Percentiles rank a stretch among this genome's conserved stretches.
phyloP scores from a whole-genome alignment of 2,797 vertebrate species.

The Knipowitschia caucasica region DNA sequence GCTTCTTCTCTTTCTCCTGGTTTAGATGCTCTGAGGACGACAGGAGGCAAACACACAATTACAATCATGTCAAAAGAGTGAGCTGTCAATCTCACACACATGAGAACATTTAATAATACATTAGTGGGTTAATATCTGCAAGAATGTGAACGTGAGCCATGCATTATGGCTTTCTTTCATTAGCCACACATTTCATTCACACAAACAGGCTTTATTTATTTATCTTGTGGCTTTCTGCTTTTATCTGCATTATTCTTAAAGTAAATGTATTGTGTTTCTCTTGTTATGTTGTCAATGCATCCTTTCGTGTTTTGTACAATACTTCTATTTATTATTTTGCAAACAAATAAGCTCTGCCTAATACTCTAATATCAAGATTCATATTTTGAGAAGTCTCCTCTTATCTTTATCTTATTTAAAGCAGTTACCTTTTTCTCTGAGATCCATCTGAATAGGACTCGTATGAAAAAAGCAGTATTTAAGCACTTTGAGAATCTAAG shows the following conservation, averaged over 20 bases:
- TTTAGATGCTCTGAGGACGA: constrained; percentile 73
- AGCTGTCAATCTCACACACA: constrained; percentile 35
- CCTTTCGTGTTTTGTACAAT: no score
- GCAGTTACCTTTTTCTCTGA: neutral
- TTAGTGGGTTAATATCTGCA: constrained; percentile 64
- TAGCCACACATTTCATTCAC: neutral
- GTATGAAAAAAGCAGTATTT: no score
- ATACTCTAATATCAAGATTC: neutral
- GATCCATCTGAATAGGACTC: neutral
- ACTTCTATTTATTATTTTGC: no score
- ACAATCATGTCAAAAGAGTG: constrained; percentile 1
- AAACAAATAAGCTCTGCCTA: no score
- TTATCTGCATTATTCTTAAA: no score
- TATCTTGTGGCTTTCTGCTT: neutral
- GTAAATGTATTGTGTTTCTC: no score
- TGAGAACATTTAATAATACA: constrained; percentile 69
- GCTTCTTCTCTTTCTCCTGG: constrained; percentile 85
- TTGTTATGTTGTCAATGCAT: no score
- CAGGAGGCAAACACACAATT: neutral
- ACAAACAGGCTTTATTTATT: neutral
- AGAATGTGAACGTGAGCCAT: constrained; percentile 24
- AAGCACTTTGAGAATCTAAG: constrained; percentile 8
- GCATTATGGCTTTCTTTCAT: neutral
- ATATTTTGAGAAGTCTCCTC: neutral
- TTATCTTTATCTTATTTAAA: neutral